Percentiles rank a stretch among this genome's conserved stretches.
These are phyloP conservation scores for Chiloscyllium punctatum DNA, from an alignment of 2,797 vertebrate species.

Conservation along the genomic window DNA sequence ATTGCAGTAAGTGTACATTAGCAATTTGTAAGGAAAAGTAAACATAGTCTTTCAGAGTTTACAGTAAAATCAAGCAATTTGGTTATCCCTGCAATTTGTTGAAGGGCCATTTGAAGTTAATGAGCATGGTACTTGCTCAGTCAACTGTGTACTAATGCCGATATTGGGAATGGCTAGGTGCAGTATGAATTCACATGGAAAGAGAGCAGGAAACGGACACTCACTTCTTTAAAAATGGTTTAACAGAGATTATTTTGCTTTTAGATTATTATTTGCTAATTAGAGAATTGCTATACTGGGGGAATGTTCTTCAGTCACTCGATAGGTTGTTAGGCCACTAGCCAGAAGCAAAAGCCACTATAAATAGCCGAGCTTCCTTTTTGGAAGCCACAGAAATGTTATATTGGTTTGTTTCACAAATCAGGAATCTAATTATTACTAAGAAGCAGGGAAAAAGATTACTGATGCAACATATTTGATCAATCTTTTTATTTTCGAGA, in stretches of 20 bases:
- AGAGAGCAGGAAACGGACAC: neutral
- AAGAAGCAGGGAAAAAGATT: neutral
- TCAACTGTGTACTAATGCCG: no score
- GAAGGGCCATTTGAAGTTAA: neutral
- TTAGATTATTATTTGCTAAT: neutral
- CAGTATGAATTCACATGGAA: neutral
- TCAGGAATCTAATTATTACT: neutral
- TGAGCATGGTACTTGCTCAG: neutral
- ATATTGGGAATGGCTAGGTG: neutral
- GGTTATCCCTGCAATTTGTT: neutral
- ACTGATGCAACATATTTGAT: neutral
- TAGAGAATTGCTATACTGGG: no score
- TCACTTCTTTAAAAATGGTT: neutral
- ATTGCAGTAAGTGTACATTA: neutral
- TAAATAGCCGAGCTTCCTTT: neutral
- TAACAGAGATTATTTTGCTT: neutral
- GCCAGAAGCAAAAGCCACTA: neutral
- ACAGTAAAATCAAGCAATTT: neutral
- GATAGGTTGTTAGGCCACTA: neutral
- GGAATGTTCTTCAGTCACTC: neutral
- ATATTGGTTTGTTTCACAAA: neutral
- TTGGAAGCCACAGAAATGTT: neutral
- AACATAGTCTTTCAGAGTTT: neutral
- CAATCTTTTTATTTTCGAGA: neutral
- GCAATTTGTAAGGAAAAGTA: neutral